Base-by-base conservation (phyloP, 2,113 vertebrate genomes). In the Nothocercus julius region DNA sequence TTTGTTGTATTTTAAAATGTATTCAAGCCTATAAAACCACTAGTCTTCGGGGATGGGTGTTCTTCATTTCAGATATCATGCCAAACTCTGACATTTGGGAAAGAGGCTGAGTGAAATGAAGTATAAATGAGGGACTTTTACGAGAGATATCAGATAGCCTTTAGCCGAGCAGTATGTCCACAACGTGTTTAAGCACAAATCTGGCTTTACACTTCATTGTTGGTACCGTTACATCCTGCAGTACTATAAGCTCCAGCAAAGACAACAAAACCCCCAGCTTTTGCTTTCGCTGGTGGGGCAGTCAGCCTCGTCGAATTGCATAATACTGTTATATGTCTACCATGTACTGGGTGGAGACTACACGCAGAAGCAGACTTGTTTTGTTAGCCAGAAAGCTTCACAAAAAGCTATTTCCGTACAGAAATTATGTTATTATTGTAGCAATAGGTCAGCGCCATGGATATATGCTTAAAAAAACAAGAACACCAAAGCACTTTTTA, bases 1-100 rank as follows among this genome's bases (percentile, higher is more conserved):
- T 95, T 93, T 88, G 64, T 85, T 90, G 22, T 85, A 87, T 93
- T 93, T 92, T 77, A 73, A 87, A 80, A 68, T 69, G 32, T 74
- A 79, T 92, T 95, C 92, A 91, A 90, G 53, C 34, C 85, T 86
- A n/a, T 61, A 93, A 96, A 94, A 83, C 69, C 88, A 51, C 66
- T 40, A 19, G 64, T 90, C 91, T 94, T 90, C 69, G 64, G 90
- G 92, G 76, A 84, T 30, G 68, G 38, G 32, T 86, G 73, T 87
- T 96, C 86, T 95, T 92, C 1, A 0, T 90, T 92, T 95, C 90
- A 84, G 90, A 36, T 68, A 85, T 40, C 87, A 74, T 2, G 13
- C 82, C 82, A 93, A 90, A 90, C 61, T n/a, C 61, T 88, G 85
- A 88, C 82, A n/a, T 88, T 82, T 66, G 75, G 79, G 64, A 95